Conservation (phyloP, 2,888 invertebrate genomes). For the Nasonovia ribisnigri region DNA sequence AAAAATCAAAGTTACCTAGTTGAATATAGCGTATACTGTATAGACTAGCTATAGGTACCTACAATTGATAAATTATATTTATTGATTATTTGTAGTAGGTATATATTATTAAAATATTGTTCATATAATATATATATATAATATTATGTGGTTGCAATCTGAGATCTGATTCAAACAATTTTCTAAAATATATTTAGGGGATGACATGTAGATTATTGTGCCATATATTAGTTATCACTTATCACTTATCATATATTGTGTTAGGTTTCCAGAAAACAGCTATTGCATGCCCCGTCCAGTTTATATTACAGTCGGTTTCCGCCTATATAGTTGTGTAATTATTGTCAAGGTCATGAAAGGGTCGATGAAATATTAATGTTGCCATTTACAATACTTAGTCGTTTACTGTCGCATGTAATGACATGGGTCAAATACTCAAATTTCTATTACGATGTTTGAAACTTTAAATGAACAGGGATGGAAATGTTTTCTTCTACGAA, state of each 20-base stretch:
- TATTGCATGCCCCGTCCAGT: background rate
- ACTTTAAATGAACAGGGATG: background rate
- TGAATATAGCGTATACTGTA: too few species aligned
- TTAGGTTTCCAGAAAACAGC: background rate
- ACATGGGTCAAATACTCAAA: background rate
- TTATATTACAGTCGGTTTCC: background rate
- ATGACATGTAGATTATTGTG: background rate
- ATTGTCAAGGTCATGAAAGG: slow-evolving; percentile 53
- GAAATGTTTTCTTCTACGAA: background rate
- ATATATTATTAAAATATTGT: background rate
- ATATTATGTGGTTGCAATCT: background rate
- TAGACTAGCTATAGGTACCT: too few species aligned
- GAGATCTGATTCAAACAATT: background rate
- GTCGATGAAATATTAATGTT: slow-evolving; percentile 47
- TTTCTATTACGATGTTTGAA: background rate
- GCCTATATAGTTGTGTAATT: slow-evolving; percentile 28
- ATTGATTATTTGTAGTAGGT: background rate
- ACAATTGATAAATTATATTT: background rate
- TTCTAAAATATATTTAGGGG: background rate
- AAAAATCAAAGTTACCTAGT: background rate
- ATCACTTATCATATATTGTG: background rate
- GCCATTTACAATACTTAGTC: slow-evolving; percentile 9
- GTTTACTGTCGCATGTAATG: background rate
- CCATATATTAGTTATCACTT: background rate
- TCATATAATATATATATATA: background rate